phyloP scores from a whole-genome alignment of 1,140 invertebrate species.

The Zeugodacus cucurbitae region DNA sequence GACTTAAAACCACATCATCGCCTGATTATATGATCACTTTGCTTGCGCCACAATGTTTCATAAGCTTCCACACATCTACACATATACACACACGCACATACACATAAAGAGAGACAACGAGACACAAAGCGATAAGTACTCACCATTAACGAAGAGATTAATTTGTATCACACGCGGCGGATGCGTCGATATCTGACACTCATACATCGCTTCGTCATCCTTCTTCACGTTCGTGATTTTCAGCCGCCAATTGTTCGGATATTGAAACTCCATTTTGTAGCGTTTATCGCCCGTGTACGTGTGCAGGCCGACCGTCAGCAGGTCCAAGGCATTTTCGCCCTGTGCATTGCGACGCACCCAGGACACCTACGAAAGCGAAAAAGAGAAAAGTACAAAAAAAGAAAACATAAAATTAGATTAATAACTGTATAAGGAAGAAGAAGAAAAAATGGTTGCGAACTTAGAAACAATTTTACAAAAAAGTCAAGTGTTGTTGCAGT shows the following conservation, averaged over 20 bases:
- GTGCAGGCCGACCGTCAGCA: conserved; percentile 76
- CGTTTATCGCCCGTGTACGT: conserved; percentile 80
- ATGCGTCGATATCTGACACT: conserved; percentile 82
- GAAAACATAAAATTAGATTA: neutral
- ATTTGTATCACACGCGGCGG: conserved; percentile 79
- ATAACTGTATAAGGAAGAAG: neutral
- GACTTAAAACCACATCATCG: neutral
- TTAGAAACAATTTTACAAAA: neutral
- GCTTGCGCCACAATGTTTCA: neutral
- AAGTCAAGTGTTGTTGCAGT: no score
- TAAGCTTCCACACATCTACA: neutral
- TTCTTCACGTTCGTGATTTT: conserved; percentile 76
- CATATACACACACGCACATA: neutral
- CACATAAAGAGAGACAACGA: no score
- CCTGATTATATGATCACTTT: conserved; percentile 8
- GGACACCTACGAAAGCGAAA: conserved; percentile 70
- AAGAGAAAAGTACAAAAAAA: neutral
- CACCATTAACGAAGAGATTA: conserved; percentile 79
- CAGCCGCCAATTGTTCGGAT: conserved; percentile 81
- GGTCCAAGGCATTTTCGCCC: conserved; percentile 71
- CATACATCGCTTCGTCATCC: conserved; percentile 78
- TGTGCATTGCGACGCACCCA: conserved; percentile 76
- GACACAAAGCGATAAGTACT: no score
- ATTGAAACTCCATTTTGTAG: conserved; percentile 80
- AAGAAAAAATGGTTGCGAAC: neutral